These are phyloP conservation scores for Geotrupes spiniger DNA, from an alignment of 2,888 invertebrate genomes.

Conservation along the genomic window DNA sequence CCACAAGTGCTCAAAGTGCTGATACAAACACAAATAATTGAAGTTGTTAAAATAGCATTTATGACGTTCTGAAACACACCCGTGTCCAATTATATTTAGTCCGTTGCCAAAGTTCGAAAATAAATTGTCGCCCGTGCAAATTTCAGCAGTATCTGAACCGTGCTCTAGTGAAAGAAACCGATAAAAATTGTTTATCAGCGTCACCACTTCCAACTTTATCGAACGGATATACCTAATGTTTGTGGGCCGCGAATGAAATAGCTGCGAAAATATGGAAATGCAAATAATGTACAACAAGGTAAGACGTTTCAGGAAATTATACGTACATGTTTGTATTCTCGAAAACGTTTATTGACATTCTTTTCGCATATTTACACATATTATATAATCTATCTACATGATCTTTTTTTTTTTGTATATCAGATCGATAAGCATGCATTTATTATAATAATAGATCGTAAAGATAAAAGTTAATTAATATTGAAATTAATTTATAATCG, in stretches of 20 bases:
- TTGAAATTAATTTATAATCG: too few species aligned
- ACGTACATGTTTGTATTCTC: too few species aligned
- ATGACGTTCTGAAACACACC: conserved; percentile 7
- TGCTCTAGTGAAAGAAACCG: conserved; percentile 11
- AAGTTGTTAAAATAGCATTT: conserved; percentile 10
- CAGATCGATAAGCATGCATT: too few species aligned
- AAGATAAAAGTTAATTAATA: too few species aligned
- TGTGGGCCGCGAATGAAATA: neutral
- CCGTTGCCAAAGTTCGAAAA: conserved; percentile 21
- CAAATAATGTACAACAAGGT: conserved; percentile 13
- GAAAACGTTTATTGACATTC: too few species aligned
- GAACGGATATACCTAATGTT: too few species aligned
- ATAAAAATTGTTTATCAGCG: neutral
- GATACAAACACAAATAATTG: neutral
- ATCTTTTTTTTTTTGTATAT: too few species aligned
- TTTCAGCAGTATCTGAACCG: conserved; percentile 15
- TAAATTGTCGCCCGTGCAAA: conserved; percentile 19
- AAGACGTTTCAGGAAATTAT: conserved; percentile 5
- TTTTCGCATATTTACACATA: too few species aligned
- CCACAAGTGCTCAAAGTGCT: neutral
- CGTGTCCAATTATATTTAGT: conserved; percentile 15
- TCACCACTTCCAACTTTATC: neutral
- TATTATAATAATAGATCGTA: too few species aligned
- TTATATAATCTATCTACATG: too few species aligned
- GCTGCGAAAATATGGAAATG: conserved; percentile 8